phyloP scores from a whole-genome alignment of 2,113 vertebrate species.

The Malurus elegans region DNA sequence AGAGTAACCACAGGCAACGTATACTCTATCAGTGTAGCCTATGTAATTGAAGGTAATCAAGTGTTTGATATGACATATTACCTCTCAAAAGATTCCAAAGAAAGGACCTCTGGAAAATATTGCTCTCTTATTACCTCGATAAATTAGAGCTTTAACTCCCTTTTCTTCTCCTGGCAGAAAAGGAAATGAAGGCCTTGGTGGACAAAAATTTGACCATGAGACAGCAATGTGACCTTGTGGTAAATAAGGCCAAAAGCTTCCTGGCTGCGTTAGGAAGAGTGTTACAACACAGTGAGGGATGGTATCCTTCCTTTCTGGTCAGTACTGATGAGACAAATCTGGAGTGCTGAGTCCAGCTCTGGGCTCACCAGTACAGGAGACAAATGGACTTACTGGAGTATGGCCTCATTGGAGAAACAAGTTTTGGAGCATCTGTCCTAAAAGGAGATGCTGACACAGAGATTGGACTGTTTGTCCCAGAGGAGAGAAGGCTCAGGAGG shows the following conservation, averaged over 20 bases:
- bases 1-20: background rate
- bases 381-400: background rate
- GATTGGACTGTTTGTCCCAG: background rate
- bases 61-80: background rate
- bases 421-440: background rate
- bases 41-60: background rate
- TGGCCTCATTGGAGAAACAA: background rate
- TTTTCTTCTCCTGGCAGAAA: background rate
- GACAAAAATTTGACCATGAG: background rate
- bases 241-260: background rate
- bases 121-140: background rate
- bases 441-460: background rate
- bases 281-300: rapidly evolving
- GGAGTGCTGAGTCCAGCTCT: background rate
- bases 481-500: background rate
- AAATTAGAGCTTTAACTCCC: background rate
- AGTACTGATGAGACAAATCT: background rate
- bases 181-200: background rate
- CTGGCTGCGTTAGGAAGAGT: background rate
- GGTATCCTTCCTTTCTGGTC: background rate
- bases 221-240: background rate
- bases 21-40: background rate
- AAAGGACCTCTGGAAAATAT: background rate
- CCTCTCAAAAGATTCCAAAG: background rate
- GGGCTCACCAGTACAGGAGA: background rate